Conservation (phyloP, 2,113 vertebrate genomes). For the Anoura caudifer region DNA sequence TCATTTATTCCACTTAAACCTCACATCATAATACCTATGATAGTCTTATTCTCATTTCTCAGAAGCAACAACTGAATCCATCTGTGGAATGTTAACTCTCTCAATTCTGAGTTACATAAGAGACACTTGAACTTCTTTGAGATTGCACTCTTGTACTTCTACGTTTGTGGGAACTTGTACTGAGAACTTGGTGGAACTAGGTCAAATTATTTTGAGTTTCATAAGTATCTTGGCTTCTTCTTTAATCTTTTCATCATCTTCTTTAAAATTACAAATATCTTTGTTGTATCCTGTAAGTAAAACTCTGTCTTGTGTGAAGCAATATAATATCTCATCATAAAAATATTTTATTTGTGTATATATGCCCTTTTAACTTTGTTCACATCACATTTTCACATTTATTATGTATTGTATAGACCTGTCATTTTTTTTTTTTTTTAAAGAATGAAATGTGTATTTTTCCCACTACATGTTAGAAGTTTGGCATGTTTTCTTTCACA, state of each 20-base stretch:
- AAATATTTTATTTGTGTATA: slow-evolving; percentile 24
- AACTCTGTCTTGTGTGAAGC: not conserved
- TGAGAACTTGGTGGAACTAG: not conserved
- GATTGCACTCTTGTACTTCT: not conserved
- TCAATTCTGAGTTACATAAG: slow-evolving; percentile 20
- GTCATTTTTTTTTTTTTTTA: not conserved
- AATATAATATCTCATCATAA: slow-evolving; percentile 28
- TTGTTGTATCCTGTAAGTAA: slow-evolving; percentile 20
- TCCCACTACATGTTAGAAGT: slow-evolving; percentile 2
- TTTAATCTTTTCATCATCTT: slow-evolving; percentile 28
- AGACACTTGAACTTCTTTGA: not conserved
- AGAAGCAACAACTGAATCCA: not conserved
- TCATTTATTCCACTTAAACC: not conserved
- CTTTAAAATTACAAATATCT: slow-evolving; percentile 25
- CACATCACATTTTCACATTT: not conserved
- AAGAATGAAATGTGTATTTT: slow-evolving; percentile 52
- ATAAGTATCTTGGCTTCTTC: not conserved
- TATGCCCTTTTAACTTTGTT: slow-evolving; percentile 21
- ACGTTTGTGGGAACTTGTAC: not conserved
- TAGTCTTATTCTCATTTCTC: not conserved
- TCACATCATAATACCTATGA: not conserved
- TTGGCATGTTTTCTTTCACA: slow-evolving; percentile 16
- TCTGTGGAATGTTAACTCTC: not conserved
- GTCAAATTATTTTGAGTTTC: not conserved
- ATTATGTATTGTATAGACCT: not conserved